These are phyloP conservation scores for Nemotelus nigrinus DNA, from an alignment of 2,888 invertebrate species.

Conservation along the genomic window DNA sequence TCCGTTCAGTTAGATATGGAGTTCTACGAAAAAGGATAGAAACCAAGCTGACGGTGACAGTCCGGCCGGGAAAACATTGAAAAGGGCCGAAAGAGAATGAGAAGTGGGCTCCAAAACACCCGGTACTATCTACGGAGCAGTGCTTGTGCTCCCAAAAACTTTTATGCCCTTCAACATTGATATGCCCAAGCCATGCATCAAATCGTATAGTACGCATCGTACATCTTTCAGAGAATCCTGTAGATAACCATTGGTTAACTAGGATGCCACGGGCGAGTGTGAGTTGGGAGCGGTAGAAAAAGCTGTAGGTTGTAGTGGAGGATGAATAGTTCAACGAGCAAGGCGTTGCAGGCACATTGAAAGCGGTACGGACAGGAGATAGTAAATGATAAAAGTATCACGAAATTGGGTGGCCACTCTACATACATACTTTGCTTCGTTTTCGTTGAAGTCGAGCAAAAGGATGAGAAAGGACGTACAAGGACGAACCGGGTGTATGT, in stretches of 20 bases:
- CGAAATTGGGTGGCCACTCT: conserved; percentile 35
- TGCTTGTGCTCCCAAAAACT: conserved; percentile 30
- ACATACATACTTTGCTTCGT: neutral
- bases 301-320: neutral
- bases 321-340: neutral
- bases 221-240: conserved; percentile 33
- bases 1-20: no score
- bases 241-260: conserved; percentile 44
- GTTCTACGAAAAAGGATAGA: no score
- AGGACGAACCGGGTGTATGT: conserved; percentile 33
- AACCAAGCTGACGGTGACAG: no score
- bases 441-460: neutral
- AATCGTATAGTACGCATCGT: conserved; percentile 32
- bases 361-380: conserved; percentile 20
- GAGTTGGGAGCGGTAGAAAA: neutral
- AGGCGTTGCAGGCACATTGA: conserved; percentile 15
- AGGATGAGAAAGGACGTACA: conserved; percentile 28
- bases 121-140: conserved; percentile 2
- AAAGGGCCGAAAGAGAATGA: neutral
- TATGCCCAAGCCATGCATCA: conserved; percentile 42
- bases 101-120: neutral
- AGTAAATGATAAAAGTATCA: conserved; percentile 41
- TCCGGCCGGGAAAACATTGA: neutral
- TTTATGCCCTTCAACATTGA: conserved; percentile 43
- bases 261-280: conserved; percentile 6